phyloP scores from a whole-genome alignment of 2,113 vertebrate species.

The Eira barbara region DNA sequence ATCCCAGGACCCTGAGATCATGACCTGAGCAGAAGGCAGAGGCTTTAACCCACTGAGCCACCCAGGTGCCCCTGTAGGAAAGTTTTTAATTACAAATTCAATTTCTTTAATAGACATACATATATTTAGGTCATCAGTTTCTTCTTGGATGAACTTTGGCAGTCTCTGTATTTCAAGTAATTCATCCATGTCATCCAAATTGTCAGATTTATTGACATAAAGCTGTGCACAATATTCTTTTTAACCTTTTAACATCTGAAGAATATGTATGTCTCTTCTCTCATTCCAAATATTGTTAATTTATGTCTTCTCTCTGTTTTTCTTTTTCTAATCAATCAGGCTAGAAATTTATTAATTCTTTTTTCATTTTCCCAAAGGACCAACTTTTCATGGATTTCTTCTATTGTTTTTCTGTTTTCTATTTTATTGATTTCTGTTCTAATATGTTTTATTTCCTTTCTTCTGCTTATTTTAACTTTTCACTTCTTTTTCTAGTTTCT shows the following conservation, averaged over 20 bases:
- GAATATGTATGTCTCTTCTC: neutral
- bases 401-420: neutral
- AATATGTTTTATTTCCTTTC: neutral
- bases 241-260: neutral
- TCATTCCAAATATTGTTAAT: neutral
- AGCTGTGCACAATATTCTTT: neutral
- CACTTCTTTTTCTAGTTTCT: neutral
- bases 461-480: neutral
- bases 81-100: conserved; percentile 17
- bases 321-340: neutral
- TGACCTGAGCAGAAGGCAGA: too few species aligned
- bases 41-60: too few species aligned
- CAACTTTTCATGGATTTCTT: neutral
- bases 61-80: neutral
- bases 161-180: neutral
- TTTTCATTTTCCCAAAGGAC: neutral
- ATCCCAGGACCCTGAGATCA: too few species aligned
- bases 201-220: neutral
- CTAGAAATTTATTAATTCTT: neutral
- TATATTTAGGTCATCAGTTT: neutral
- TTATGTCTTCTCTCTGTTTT: neutral
- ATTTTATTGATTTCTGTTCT: neutral
- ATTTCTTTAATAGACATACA: neutral
- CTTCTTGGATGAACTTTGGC: neutral
- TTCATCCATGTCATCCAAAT: neutral